Conservation (phyloP, 2,113 vertebrate genomes). For the Aleadryas rufinucha region DNA sequence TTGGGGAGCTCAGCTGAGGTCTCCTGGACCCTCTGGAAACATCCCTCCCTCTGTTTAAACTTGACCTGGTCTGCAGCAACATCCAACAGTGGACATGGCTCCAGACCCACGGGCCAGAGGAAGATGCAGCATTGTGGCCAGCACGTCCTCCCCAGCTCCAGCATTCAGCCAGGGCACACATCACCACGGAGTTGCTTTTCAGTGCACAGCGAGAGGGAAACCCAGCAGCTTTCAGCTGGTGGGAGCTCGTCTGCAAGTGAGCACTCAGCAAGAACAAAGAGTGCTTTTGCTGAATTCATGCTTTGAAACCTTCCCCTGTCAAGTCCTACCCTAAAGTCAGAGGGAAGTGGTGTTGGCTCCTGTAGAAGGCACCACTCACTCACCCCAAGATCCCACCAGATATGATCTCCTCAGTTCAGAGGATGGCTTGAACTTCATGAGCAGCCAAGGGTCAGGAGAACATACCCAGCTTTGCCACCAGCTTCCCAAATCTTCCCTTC, state of each 20-base stretch:
- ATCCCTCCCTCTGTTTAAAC: neutral
- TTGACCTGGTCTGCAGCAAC: neutral
- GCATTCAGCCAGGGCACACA: neutral
- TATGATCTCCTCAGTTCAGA: neutral
- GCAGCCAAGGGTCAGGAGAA: neutral
- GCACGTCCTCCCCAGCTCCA: accelerated
- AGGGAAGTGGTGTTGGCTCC: neutral
- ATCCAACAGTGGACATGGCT: accelerated
- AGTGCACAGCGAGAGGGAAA: neutral
- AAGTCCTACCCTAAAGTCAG: neutral
- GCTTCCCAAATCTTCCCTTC: neutral
- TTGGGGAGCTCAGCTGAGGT: neutral
- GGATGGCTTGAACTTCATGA: neutral
- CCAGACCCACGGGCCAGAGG: accelerated
- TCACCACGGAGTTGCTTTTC: neutral
- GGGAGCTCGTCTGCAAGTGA: neutral
- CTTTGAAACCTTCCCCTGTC: neutral
- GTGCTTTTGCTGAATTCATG: neutral
- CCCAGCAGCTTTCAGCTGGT: neutral
- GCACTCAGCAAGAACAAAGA: neutral
- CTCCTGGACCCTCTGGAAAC: neutral
- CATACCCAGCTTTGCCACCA: neutral
- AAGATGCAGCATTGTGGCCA: accelerated
- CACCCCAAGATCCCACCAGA: neutral
- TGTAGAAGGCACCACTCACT: accelerated